A percentile compares a stretch with the other conserved stretches of the same genome.
Evolutionary conservation across 2,113 vertebrate genomes (phyloP).

Genomic region (Grus americana): DNA sequence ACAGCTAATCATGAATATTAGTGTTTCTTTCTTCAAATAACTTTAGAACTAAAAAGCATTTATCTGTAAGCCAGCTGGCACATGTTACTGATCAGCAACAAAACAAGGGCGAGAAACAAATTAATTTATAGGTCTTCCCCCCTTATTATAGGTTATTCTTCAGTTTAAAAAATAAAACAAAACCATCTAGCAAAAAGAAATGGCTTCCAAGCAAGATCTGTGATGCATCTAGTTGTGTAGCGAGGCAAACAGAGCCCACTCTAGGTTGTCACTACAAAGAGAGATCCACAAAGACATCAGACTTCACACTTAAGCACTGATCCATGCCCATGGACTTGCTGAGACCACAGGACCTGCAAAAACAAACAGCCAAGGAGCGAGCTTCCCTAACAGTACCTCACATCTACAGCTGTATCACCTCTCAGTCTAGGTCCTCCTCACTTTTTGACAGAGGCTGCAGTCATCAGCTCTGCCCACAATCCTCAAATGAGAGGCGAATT

Average conservation of each 20-base stretch:
- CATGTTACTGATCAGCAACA: not conserved
- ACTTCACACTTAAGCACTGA: fast-evolving
- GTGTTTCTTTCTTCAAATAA: not conserved
- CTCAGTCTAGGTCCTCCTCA: not conserved
- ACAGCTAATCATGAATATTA: not conserved
- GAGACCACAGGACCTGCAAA: not conserved
- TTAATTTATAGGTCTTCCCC: not conserved
- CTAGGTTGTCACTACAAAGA: not conserved
- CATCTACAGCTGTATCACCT: not conserved
- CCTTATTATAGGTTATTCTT: not conserved
- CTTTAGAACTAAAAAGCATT: not conserved
- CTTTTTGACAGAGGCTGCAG: not conserved
- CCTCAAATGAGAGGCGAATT: not conserved
- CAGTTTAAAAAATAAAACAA: not conserved
- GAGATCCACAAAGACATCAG: not conserved
- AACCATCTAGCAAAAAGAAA: not conserved
- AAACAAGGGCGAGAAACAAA: not conserved
- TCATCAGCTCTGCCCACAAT: not conserved
- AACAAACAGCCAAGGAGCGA: not conserved
- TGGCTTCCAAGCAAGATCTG: not conserved
- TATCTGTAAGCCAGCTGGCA: not conserved
- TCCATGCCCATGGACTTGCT: not conserved
- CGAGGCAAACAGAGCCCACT: not conserved
- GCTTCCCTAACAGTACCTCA: not conserved
- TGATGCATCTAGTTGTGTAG: not conserved